Evolutionary conservation across 2,113 vertebrate species (phyloP).

Genomic region (Dipodomys stephensi): DNA sequence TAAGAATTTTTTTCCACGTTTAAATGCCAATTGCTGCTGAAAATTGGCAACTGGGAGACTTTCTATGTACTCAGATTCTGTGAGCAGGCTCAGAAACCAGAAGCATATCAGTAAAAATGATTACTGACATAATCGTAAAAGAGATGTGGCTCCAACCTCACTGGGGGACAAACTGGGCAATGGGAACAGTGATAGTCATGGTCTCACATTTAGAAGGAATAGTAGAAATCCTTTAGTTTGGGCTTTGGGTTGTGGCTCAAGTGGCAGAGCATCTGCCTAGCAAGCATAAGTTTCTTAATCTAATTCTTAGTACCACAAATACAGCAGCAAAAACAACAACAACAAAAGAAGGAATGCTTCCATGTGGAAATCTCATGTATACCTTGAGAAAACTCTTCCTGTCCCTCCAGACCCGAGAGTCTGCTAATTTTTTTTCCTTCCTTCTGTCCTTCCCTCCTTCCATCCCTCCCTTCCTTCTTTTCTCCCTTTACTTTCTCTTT

Average conservation of each 20-base stretch:
- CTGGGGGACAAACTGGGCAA: background rate
- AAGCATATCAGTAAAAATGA: background rate
- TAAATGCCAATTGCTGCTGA: conserved; percentile 53
- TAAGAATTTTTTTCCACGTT: conserved; percentile 39
- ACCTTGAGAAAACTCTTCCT: conserved; percentile 18
- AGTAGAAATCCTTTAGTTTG: background rate
- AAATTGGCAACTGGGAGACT: conserved; percentile 51
- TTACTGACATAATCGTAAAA: conserved; percentile 1
- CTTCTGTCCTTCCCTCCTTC: background rate
- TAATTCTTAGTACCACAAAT: too few species aligned
- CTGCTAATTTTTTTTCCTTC: conserved; percentile 12
- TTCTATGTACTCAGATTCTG: conserved; percentile 20
- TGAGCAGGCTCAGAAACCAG: conserved; percentile 39
- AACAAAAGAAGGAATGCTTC: background rate
- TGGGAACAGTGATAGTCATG: background rate
- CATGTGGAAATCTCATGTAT: background rate
- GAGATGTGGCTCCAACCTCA: background rate
- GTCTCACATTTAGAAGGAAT: conserved; percentile 7
- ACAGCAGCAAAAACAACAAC: too few species aligned
- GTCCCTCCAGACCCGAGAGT: background rate
- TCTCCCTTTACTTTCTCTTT: too few species aligned
- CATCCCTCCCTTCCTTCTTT: too few species aligned
- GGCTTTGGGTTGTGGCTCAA: too few species aligned
- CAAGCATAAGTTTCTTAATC: too few species aligned
- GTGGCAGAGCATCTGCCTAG: too few species aligned